Percentiles rank a stretch among this genome's conserved stretches.
phyloP scores from a whole-genome alignment of 2,888 invertebrate species.

The Drosophila macrospina region DNA sequence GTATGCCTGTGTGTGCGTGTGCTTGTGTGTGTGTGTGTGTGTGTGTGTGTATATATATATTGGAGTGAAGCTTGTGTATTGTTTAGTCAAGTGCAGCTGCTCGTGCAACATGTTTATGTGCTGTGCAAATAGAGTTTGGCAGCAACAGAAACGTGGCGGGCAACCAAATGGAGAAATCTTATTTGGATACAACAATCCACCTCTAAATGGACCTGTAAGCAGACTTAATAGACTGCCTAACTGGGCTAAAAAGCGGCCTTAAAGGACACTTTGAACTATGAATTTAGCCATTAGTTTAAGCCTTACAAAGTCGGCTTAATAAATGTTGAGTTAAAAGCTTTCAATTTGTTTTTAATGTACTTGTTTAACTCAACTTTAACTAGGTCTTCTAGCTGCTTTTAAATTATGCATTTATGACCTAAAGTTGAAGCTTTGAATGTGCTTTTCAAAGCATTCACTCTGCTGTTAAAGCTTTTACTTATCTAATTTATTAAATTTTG shows the following conservation, averaged over 20 bases:
- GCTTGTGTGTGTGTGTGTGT: slow-evolving; percentile 31
- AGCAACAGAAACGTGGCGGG: slow-evolving; percentile 37
- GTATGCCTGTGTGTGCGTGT: slow-evolving; percentile 23
- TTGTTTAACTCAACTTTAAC: not conserved
- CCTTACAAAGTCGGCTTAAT: too few relatives aligned
- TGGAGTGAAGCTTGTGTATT: slow-evolving; percentile 71
- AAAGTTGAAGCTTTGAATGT: too few relatives aligned
- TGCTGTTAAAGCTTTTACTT: too few relatives aligned
- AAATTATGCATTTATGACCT: too few relatives aligned
- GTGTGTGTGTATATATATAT: slow-evolving; percentile 39
- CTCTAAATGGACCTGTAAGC: slow-evolving; percentile 11
- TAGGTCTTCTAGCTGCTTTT: not conserved
- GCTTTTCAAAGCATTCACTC: too few relatives aligned
- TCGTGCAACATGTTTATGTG: slow-evolving; percentile 71
- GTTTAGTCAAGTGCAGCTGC: slow-evolving; percentile 80
- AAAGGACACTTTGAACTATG: not conserved
- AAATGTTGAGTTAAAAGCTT: not conserved
- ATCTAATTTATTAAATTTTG: too few relatives aligned
- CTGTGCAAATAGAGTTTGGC: slow-evolving; percentile 64
- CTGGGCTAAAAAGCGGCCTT: too few relatives aligned
- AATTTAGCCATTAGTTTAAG: not conserved
- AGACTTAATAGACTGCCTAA: not conserved
- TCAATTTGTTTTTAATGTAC: not conserved
- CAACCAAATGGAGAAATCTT: slow-evolving; percentile 33
- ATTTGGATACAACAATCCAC: slow-evolving; percentile 27